Evolutionary conservation across 2,888 invertebrate species (phyloP), one percentile per base, ranked within the genome.

Genomic region (Dolichopus griseipennis): DNA sequence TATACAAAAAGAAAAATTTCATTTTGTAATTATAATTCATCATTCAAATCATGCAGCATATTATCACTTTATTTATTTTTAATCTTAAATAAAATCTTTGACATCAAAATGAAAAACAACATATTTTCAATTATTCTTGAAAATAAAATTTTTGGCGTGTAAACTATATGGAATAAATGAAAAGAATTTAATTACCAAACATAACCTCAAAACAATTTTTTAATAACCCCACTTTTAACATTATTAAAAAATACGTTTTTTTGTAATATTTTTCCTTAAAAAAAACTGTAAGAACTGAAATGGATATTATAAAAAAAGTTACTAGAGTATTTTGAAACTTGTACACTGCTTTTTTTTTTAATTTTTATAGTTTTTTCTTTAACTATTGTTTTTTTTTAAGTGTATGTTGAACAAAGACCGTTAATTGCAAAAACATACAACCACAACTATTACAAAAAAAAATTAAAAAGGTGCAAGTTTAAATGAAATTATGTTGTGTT

Each of bases 161-260:
- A 27, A 5, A 27, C n/a, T n/a, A 27, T 27, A 5, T 27, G 27
- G 27, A 27, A 27, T n/a, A 27, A 4, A 5, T 27, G 27, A 5
- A 27, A 27, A 2, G 27, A 27, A 4, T 5, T 27, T 27, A 64
- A 67, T 21, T 8, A 34, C 34, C 9, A 10, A n/a, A 10, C 12
- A 34, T 9, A 34, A 33, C 21, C 20, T 15, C 15, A 33, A 27
- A 33, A 22, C 12, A 66, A 10, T 65, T 65, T 20, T 12, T 20
- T 27, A 27, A 27, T 27, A 27, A 27, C 27, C 27, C 5, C 5
- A 27, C 5, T 27, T 27, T 27, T 37, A 20, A 52, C 52, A 61
- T 41, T 21, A 7, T 12, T 41, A 37, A 62, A 67, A 67, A 33
- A 66, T 22, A 18, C 1, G 22, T 62, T 62, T 61, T 63, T 33